Base-by-base conservation (phyloP, 1,140 invertebrate genomes). In the Papilio glaucus region DNA sequence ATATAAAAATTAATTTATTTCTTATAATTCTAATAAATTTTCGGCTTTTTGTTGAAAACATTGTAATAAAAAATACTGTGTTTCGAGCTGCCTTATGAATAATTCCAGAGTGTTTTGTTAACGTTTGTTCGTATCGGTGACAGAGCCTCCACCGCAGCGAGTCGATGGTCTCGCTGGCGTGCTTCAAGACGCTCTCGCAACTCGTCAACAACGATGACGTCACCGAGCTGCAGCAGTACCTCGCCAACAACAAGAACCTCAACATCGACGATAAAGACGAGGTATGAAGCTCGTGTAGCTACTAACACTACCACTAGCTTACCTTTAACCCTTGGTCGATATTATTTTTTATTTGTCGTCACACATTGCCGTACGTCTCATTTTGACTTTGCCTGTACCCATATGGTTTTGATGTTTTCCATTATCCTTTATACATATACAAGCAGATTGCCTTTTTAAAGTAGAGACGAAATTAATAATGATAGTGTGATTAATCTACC, bases 181-280 rank as follows among this genome's bases (percentile, higher is more conserved):
- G 95, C 92, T 96, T 96, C 92, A 95, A 96, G 80, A 95, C 96
- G 74, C 94, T 98, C 71, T 94, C 96, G 81, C 96, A 95, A 87
- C 97, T 95, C 92, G 96, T 98, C 82, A 95, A 95, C 84, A 96
- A 96, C 86, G 96, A 98, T 91, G 97, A 97, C 90, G 94, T 97
- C 65, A 92, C 91, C 72, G 97, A 96, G 80, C 93, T 98, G 37
- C 96, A 97, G 81, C 95, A 95, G 79, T 98, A 97, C 87, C 94
- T 98, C 72, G 96, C 97, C 78, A 96, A 97, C 82, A 97, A 95
- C 84, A 97, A 96, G 85, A 95, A 97, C 87, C 93, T 97, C 72
- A 95, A 95, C 79, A 94, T 98, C 76, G 98, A 99, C 88, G 98
- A 99, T 91, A 95, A 95, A 83, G 98, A 99, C 94, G 97, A 98